Evolutionary conservation across 2,888 invertebrate genomes (phyloP).

Genomic region (Barypeithes pellucidus): DNA sequence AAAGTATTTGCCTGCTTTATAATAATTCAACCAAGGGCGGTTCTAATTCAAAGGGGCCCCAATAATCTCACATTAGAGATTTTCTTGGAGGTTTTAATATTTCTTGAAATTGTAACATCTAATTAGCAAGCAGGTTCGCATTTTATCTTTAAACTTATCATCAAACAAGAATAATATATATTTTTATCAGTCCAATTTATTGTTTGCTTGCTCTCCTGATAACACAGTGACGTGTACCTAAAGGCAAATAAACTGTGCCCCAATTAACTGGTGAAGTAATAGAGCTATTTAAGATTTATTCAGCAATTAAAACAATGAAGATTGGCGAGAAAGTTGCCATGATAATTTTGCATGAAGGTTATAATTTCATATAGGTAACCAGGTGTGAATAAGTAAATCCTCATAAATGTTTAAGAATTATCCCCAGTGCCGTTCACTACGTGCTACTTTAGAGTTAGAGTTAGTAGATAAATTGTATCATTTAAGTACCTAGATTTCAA

Average conservation of each 20-base stretch:
- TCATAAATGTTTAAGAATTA: neutral
- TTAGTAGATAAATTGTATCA: too few relatives aligned
- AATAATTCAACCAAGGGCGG: too few relatives aligned
- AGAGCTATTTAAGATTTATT: conserved; percentile 2
- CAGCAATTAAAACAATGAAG: conserved; percentile 4
- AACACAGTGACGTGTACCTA: neutral
- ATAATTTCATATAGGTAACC: neutral
- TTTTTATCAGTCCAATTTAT: conserved; percentile 12
- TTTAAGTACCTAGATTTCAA: too few relatives aligned
- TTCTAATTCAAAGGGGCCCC: too few relatives aligned
- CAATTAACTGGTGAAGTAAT: neutral
- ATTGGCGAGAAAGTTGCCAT: neutral
- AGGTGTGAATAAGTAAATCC: neutral
- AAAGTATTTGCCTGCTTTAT: too few relatives aligned
- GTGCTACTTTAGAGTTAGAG: too few relatives aligned
- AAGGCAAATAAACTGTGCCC: conserved; percentile 13
- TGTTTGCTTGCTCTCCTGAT: conserved; percentile 12
- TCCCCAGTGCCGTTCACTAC: too few relatives aligned
- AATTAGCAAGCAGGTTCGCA: neutral
- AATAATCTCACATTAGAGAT: too few relatives aligned
- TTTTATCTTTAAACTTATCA: neutral
- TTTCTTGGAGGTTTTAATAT: too few relatives aligned
- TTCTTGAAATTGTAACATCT: neutral
- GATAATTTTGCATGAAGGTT: neutral
- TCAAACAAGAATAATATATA: conserved; percentile 1